Conservation (phyloP, 2,888 invertebrate species). For the Cephus pygmeus region DNA sequence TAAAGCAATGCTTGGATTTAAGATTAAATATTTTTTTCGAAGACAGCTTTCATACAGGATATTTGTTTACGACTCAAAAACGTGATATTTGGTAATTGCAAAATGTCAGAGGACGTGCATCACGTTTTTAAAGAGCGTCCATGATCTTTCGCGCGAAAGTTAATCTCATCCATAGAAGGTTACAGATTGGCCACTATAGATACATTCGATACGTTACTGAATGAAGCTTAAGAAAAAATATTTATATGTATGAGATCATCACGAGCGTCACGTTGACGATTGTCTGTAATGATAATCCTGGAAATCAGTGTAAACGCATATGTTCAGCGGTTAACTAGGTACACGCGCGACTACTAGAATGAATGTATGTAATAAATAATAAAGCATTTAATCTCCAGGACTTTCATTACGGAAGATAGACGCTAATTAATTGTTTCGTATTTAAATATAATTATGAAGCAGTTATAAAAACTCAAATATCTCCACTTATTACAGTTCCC, state of each 20-base stretch:
- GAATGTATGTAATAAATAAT: not conserved
- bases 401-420: not conserved
- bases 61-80: not conserved
- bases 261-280: constrained; percentile 41
- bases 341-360: not conserved
- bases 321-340: constrained; percentile 16
- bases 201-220: not conserved
- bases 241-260: not conserved
- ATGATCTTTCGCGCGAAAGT: not conserved
- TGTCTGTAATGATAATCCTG: constrained; percentile 35
- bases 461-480: not conserved
- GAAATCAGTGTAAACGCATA: constrained; percentile 45
- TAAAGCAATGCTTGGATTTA: not conserved
- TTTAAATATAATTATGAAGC: not conserved
- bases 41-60: not conserved
- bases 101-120: not conserved
- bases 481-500: not conserved
- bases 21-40: not conserved
- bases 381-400: not conserved
- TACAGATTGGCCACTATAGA: not conserved
- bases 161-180: not conserved
- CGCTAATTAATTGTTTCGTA: not conserved
- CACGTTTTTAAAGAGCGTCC: not conserved
- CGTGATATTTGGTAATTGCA: not conserved
- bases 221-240: not conserved